phyloP scores from a whole-genome alignment of 2,113 vertebrate species.

The Agapornis roseicollis region DNA sequence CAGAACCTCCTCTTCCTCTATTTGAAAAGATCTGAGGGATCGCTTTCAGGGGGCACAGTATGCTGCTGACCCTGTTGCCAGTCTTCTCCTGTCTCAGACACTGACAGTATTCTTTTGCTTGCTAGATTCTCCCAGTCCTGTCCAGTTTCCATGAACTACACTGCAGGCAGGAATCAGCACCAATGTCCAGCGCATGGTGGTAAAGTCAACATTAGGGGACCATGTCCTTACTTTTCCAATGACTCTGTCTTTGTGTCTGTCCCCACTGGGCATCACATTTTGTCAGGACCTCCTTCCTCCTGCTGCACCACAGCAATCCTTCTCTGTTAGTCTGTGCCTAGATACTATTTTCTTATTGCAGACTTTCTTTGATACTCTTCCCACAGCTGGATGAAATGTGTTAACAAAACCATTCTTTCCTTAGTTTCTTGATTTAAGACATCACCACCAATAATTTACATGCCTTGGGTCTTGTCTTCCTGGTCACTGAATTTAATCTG shows the following conservation, averaged over 20 bases:
- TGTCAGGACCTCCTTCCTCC: background rate
- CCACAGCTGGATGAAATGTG: background rate
- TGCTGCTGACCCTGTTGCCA: background rate
- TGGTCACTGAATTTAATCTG: background rate
- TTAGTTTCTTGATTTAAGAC: background rate
- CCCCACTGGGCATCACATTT: background rate
- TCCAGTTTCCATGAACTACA: background rate
- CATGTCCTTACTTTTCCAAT: background rate
- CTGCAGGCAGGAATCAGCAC: background rate
- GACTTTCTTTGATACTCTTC: background rate
- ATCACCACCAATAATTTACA: background rate
- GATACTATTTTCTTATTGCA: background rate
- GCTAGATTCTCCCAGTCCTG: background rate
- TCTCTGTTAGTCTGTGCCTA: background rate
- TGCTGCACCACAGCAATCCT: background rate
- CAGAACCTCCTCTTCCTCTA: background rate
- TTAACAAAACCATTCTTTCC: background rate
- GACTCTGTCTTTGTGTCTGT: background rate
- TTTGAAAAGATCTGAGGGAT: background rate
- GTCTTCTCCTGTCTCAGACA: background rate
- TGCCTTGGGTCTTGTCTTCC: background rate
- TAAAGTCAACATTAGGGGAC: background rate
- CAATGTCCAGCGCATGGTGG: accelerated
- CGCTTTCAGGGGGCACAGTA: background rate
- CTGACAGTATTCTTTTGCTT: background rate